Evolutionary conservation across 1,140 invertebrate species (phyloP).

Genomic region (Eufriesea mexicana): DNA sequence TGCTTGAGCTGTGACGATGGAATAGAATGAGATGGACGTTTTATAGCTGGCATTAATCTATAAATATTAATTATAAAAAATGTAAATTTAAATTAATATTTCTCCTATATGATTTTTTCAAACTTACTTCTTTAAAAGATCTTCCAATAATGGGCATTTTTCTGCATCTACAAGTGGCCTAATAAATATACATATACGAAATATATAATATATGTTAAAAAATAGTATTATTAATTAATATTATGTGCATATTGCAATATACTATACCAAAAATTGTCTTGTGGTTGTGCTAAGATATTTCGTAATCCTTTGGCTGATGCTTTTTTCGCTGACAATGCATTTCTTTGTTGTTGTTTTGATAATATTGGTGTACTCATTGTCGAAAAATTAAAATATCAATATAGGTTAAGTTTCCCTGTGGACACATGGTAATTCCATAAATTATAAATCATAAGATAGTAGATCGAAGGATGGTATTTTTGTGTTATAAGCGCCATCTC

Average conservation of each 20-base stretch:
- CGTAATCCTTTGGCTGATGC: conserved; percentile 64
- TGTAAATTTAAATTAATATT: not conserved
- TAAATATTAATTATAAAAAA: conserved; percentile 26
- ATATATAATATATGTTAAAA: conserved; percentile 18
- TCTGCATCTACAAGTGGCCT: conserved; percentile 71
- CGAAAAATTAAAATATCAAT: not conserved
- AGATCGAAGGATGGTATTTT: not conserved
- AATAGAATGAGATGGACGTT: conserved; percentile 53
- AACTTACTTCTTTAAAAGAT: conserved; percentile 69
- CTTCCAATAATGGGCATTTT: conserved; percentile 50
- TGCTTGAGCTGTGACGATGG: conserved; percentile 72
- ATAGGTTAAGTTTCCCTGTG: not conserved
- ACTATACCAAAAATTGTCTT: conserved; percentile 70
- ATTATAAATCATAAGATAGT: not conserved
- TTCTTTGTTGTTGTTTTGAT: conserved; percentile 68
- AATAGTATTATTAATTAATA: conserved; percentile 8
- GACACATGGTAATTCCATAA: not conserved
- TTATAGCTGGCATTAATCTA: conserved; percentile 67
- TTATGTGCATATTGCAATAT: not conserved
- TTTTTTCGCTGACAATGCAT: conserved; percentile 72
- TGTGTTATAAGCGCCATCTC: not conserved
- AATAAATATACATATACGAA: conserved; percentile 3
- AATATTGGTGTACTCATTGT: conserved; percentile 66
- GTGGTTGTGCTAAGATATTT: conserved; percentile 73
- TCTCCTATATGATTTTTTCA: not conserved